Base-by-base conservation (phyloP, 2,888 invertebrate species). In the Crocallis elinguaria region DNA sequence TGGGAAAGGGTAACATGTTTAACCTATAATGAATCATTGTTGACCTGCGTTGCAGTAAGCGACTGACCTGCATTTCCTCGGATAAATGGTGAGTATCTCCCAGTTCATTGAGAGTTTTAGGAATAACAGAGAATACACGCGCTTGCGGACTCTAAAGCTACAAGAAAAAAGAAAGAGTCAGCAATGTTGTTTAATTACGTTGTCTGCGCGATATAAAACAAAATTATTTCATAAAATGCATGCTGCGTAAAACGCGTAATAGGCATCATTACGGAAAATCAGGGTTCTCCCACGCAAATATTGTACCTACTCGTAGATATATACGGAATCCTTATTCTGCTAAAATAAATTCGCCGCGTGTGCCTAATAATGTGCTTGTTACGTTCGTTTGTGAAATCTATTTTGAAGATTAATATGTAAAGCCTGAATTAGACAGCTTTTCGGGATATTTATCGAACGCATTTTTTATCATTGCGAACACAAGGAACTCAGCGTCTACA, bases 221-320 rank as follows among this genome's bases (percentile, higher is more conserved):
- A 29, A 41, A 41, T 9, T 27, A 23, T 12, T 13, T 11, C 11
- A n/a, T 30, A 32, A 38, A 44, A 38, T 14, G 38, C 32, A 43
- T 27, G 44, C 14, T 25, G n/a, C 21, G 57, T 60, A 52, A 45
- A 52, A 56, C 43, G 29, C 48, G 35, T 54, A 50, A 56, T 48
- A 54, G 54, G 51, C 46, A 48, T 48, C 49, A 37, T 50, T 55
- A 52, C 33, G 19, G 48, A 57, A 52, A 62, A 49, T 42, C 44
- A 50, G 38, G 30, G 9, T 33, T 30, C 38, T 25, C 27, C 41
- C 49, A 49, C 39, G 57, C 52, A 57, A 49, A 41, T 54, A 38
- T 56, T 44, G 43, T 37, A 37, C n/a, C n/a, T n/a, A n/a, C n/a
- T n/a, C n/a, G n/a, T n/a, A 19, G n/a, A 21, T 12, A n/a, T 14